Evolutionary conservation across 1,140 invertebrate genomes (phyloP), one percentile per base, ranked within the genome.

Genomic region (Cydia strobilella): DNA sequence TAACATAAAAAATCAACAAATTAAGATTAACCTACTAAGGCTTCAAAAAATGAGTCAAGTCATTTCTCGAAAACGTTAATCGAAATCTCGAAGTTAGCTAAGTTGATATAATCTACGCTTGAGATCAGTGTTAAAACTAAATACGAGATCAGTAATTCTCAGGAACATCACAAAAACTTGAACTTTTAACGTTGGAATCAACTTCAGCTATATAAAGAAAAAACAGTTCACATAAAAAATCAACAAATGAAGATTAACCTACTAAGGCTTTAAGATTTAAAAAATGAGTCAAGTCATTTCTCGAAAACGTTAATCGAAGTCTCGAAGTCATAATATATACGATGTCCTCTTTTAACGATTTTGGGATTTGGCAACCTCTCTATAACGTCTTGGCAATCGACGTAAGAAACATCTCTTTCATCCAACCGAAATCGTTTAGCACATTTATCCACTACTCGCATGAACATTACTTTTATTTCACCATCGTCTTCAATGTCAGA

Each of bases 401-500:
- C 42, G 27, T 73, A 73, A 3, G 20, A 45, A 23, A 73, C 25
- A 48, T 73, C 72, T 48, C 51, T 42, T 35, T 73, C 72, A 15
- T 73, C 72, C 10, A 73, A 20, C 9, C 72, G 31, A 27, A 45
- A 73, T 45, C 72, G 20, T 48, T 73, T 42, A 45, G 72, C 48
- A 23, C 42, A 20, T 73, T 73, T 54, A 20, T 15, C 31, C 18
- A 73, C 27, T 7, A 73, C 72, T 73, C 72, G n/a, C 15, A 73
- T 20, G 42, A 73, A 73, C 72, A 73, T 54, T 20, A 73, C 72
- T 73, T 73, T 73, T 9, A 73, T 9, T 12, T 48, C 72, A 3
- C 72, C 42, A 48, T 73, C 72, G 4, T 73, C 48, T 73, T 73
- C 72, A 27, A 73, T n/a, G 18, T 42, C n/a, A 9, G 72, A 23